phyloP scores from a whole-genome alignment of 2,797 vertebrate species.

The Sardinella longiceps region DNA sequence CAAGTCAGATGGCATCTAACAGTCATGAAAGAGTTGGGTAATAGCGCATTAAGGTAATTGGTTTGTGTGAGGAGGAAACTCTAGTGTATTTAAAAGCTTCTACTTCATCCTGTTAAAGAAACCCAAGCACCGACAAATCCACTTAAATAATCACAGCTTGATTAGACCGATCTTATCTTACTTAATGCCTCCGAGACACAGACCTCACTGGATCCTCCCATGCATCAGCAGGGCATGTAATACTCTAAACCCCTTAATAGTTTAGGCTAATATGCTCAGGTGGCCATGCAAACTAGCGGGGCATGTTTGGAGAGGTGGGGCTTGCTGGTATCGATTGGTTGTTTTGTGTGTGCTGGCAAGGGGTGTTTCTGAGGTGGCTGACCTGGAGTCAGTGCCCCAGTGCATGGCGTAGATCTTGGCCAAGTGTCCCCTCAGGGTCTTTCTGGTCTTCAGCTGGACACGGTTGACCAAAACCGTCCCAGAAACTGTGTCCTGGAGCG shows the following conservation, averaged over 20 bases:
- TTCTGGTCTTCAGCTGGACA: conserved; percentile 90
- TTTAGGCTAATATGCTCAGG: not conserved
- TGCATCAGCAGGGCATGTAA: not conserved
- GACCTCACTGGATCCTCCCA: not conserved
- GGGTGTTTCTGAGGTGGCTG: conserved; percentile 53
- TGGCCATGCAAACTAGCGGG: conserved; percentile 6
- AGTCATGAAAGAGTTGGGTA: not conserved
- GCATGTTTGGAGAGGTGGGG: not conserved
- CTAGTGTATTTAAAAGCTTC: not conserved
- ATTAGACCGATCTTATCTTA: not conserved
- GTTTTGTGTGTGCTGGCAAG: not conserved
- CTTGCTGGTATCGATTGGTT: not conserved
- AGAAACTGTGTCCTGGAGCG: conserved; percentile 82
- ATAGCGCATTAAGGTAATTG: not conserved
- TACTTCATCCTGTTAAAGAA: conserved; percentile 41
- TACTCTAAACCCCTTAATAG: not conserved
- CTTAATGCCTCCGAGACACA: not conserved
- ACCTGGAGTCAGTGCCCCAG: conserved; percentile 93
- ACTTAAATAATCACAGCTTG: conserved; percentile 41
- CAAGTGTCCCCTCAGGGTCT: conserved; percentile 93
- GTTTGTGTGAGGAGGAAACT: not conserved
- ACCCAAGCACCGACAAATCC: conserved; percentile 34
- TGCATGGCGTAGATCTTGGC: conserved; percentile 99
- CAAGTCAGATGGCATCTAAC: not conserved
- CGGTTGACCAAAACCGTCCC: conserved; percentile 80